A percentile compares a stretch with the other conserved stretches of the same genome.
Evolutionary conservation across 2,113 vertebrate species (phyloP).

Genomic region (Eulemur rufifrons): DNA sequence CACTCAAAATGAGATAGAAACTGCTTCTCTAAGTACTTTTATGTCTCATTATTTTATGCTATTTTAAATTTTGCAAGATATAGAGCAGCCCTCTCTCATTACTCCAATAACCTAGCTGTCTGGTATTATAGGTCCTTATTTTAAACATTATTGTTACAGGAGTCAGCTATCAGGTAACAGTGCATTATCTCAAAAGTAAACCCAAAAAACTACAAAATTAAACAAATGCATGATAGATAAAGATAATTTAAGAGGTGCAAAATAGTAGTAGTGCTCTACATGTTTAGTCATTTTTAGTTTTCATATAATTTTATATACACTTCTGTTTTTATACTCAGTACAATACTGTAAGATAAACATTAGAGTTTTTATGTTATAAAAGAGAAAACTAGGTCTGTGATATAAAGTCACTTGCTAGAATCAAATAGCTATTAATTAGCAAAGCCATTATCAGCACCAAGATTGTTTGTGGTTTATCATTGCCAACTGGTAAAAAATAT

Average conservation of each 20-base stretch:
- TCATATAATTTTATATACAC: not conserved
- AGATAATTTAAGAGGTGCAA: not conserved
- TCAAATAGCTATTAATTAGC: not conserved
- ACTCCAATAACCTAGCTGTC: not conserved
- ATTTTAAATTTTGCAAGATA: not conserved
- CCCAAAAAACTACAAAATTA: not conserved
- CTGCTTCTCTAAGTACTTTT: not conserved
- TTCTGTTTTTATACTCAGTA: constrained; percentile 7
- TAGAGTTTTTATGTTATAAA: constrained; percentile 32
- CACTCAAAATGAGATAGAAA: not conserved
- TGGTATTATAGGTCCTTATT: not conserved
- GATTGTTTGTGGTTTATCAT: not conserved
- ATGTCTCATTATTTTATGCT: not conserved
- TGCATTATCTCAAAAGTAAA: not conserved
- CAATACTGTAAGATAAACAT: not conserved
- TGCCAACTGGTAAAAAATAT: not conserved
- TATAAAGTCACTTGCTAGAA: not conserved
- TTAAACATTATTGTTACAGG: not conserved
- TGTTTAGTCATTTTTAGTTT: not conserved
- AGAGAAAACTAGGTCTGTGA: not conserved
- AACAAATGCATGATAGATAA: not conserved
- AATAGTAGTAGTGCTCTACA: not conserved
- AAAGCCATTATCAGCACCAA: not conserved
- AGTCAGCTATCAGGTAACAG: not conserved
- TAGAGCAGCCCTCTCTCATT: not conserved